These are phyloP conservation scores for Batillaria attramentaria DNA, from an alignment of 1,140 invertebrate genomes.

Conservation along the genomic window DNA sequence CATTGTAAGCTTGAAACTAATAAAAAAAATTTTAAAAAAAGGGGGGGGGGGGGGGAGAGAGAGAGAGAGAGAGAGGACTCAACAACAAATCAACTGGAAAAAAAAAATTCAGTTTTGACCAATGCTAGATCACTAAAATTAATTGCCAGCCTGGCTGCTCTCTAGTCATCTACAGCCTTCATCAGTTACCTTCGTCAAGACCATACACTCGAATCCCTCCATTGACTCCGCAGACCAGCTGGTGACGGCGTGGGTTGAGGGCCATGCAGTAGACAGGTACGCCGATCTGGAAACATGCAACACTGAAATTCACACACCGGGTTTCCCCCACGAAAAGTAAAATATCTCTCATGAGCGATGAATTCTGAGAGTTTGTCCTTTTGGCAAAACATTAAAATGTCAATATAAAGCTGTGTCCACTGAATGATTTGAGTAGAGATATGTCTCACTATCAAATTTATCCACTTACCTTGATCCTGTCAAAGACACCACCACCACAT, in stretches of 20 bases:
- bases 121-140: neutral
- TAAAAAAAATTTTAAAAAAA: no score
- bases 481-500: slow-evolving; percentile 59
- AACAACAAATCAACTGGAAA: neutral
- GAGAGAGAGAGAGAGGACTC: no score
- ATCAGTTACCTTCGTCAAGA: slow-evolving; percentile 66
- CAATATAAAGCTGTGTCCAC: neutral
- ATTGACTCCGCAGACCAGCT: slow-evolving; percentile 69
- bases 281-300: slow-evolving; percentile 58
- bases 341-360: neutral
- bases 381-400: neutral
- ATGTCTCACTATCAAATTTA: neutral
- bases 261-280: slow-evolving; percentile 71
- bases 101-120: no score
- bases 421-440: neutral
- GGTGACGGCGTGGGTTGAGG: slow-evolving; percentile 63
- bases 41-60: no score
- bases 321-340: neutral
- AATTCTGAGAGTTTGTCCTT: neutral
- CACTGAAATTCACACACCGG: neutral
- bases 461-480: slow-evolving; percentile 59
- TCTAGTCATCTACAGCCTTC: no score
- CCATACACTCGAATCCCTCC: slow-evolving; percentile 65
- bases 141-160: no score
- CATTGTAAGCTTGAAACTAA: no score